Base-by-base conservation (phyloP, 2,888 invertebrate species). In the Lottia scabra region DNA sequence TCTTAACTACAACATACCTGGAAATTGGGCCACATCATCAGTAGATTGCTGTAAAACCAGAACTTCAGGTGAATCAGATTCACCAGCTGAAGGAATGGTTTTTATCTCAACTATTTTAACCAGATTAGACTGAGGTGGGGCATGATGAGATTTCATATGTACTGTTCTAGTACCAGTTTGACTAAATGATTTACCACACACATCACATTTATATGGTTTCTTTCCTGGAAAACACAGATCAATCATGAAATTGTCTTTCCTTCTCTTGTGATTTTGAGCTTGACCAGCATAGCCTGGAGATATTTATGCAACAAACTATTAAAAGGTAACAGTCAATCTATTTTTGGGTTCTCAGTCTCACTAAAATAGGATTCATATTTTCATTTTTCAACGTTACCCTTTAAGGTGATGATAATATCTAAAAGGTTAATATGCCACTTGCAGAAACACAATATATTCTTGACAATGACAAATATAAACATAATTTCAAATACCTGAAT, bases 81-180 rank as follows among this genome's bases (percentile, higher is more conserved):
- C 19, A 56, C 23, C 23, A 13, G 19, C 23, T 38, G 38, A 10
- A 56, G 23, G 10, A 12, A 23, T 23, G 10, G 23, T 19, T 56
- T 56, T 56, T 8, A 56, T 56, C 13, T 56, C 56, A 15, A 23
- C 19, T 56, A 56, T 56, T 56, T 56, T 56, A 2, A 56, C 19
- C 0, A 56, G 19, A 2, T 23, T 56, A 56, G 19, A 23, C 15
- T 23, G 19, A 8, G 56, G 56, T 19, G 56, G 56, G 1, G 23
- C 56, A 23, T 56, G 87, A 80, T 93, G 93, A 3, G 92, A 92
- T 81, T 91, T 91, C 77, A 91, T 87, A 82, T 93, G 93, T 16
- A 91, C 91, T 79, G 89, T 88, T 2, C 91, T 83, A 67, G 84
- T 86, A 5, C 85, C 85, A 27, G 85, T 87, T n/a, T 90, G 88